Percentiles rank a stretch among this genome's conserved stretches.
These are phyloP conservation scores for Esox lucius DNA, from an alignment of 2,797 vertebrate genomes.

Conservation along the genomic window DNA sequence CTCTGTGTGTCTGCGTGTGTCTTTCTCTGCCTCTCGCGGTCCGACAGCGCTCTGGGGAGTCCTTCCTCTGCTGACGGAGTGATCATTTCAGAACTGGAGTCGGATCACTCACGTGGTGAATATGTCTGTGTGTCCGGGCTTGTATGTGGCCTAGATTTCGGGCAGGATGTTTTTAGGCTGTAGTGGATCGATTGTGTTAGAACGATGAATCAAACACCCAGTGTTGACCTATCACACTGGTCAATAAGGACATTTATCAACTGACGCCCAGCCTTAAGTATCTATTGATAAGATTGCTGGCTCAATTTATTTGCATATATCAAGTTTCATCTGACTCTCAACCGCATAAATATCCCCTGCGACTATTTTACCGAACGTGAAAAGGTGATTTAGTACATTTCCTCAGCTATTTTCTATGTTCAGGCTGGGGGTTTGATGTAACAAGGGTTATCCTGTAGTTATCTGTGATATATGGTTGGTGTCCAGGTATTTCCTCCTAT, in stretches of 20 bases:
- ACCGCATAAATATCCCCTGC: neutral
- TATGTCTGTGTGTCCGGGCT: neutral
- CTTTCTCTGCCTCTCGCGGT: neutral
- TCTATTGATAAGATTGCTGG: neutral
- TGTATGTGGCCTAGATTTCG: constrained; percentile 2
- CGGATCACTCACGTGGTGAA: neutral
- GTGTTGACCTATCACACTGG: neutral
- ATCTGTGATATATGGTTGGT: no score
- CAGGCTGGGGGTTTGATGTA: no score
- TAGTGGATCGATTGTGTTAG: neutral
- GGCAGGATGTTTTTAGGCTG: neutral
- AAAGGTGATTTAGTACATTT: neutral
- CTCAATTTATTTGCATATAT: neutral
- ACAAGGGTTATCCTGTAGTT: no score
- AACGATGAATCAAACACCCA: neutral
- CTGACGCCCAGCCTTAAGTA: neutral
- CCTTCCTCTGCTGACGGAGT: neutral
- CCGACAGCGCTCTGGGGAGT: neutral
- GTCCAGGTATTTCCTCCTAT: no score
- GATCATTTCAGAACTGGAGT: neutral
- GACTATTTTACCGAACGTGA: neutral
- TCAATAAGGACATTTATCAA: constrained; percentile 1
- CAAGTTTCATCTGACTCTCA: neutral
- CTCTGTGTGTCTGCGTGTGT: neutral
- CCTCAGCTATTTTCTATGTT: no score